Evolutionary conservation across 2,797 vertebrate genomes (phyloP).

Genomic region (Ispidina lecontei): DNA sequence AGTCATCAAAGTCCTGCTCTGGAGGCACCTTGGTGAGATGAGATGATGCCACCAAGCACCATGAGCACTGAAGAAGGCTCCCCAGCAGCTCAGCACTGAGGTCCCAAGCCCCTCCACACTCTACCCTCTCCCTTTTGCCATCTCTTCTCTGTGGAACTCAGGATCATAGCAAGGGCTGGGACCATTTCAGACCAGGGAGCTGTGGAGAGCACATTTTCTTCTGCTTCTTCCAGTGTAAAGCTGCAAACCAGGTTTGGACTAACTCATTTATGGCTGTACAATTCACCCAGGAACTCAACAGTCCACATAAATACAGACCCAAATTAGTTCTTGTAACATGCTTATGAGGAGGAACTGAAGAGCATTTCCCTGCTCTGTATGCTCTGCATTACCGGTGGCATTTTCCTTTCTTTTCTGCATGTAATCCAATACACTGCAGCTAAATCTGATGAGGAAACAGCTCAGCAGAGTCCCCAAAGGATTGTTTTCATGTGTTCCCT

Average conservation of each 20-base stretch:
- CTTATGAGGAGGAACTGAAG: slow-evolving; percentile 53
- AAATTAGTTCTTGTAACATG: slow-evolving; percentile 46
- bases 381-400: slow-evolving; percentile 8
- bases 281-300: not conserved
- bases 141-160: not conserved
- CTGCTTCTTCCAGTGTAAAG: not conserved
- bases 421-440: slow-evolving; percentile 19
- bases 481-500: slow-evolving; percentile 21
- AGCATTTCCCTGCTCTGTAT: slow-evolving; percentile 17
- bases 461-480: not conserved
- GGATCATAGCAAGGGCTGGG: not conserved
- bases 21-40: not conserved
- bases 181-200: not conserved
- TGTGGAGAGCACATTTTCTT: not conserved
- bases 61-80: not conserved
- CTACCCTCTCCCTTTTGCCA: not conserved
- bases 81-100: not conserved
- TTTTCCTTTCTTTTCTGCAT: not conserved
- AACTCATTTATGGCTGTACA: not conserved
- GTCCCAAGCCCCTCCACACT: rapidly evolving
- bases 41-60: not conserved
- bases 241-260: slow-evolving; percentile 30
- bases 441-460: slow-evolving; percentile 62
- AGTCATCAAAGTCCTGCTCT: not conserved
- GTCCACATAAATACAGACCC: slow-evolving; percentile 18